Conservation (phyloP, 2,888 invertebrate genomes). For the Pardosa pseudoannulata region DNA sequence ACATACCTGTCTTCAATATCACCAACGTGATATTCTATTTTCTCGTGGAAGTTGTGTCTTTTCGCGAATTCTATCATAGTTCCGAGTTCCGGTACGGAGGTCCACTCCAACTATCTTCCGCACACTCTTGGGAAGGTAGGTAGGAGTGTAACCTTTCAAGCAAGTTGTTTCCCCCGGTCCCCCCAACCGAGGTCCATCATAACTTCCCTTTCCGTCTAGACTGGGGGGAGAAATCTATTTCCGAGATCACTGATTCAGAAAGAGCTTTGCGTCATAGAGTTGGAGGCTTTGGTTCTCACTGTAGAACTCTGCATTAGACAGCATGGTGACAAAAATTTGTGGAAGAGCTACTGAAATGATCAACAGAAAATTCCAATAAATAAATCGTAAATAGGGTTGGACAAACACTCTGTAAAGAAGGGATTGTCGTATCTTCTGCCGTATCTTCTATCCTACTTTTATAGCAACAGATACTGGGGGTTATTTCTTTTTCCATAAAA, state of each 20-base stretch:
- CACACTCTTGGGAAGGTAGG: slow-evolving; percentile 6
- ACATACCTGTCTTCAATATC: slow-evolving; percentile 38
- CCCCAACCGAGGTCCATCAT: slow-evolving; percentile 43
- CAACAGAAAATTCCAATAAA: too few relatives aligned
- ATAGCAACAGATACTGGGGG: too few relatives aligned
- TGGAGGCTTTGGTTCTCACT: too few relatives aligned
- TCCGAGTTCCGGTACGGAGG: slow-evolving; percentile 1
- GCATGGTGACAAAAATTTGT: too few relatives aligned
- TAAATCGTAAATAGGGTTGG: too few relatives aligned
- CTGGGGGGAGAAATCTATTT: background rate
- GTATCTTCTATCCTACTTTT: too few relatives aligned
- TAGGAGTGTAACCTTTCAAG: background rate
- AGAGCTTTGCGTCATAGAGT: background rate
- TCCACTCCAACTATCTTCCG: slow-evolving; percentile 51
- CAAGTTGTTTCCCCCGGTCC: slow-evolving; percentile 40
- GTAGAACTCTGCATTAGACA: too few relatives aligned
- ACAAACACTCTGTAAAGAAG: too few relatives aligned
- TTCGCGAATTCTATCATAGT: slow-evolving; percentile 69
- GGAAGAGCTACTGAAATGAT: too few relatives aligned
- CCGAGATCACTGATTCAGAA: background rate
- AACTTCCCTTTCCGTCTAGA: background rate
- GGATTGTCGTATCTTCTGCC: too few relatives aligned
- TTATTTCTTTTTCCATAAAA: too few relatives aligned
- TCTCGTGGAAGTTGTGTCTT: slow-evolving; percentile 24
- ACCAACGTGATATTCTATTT: slow-evolving; percentile 33